Evolutionary conservation across 2,797 vertebrate species (phyloP).

Genomic region (Cephalopachus bancanus): DNA sequence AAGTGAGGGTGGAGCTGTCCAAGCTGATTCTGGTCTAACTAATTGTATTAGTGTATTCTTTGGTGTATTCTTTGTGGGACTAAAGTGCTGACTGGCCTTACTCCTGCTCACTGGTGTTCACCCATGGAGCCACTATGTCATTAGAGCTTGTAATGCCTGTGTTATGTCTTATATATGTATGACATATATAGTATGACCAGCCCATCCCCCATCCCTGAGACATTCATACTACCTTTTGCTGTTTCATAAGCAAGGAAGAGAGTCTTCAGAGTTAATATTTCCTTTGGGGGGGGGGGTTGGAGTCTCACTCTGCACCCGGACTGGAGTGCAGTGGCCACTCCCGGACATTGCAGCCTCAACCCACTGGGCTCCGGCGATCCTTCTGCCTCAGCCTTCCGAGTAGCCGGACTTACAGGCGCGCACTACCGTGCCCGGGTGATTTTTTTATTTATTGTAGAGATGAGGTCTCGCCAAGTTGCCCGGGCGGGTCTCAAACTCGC

Average conservation of each 20-base stretch:
- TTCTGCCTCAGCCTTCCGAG: too few species aligned
- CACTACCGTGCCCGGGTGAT: too few species aligned
- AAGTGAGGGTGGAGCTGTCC: background rate
- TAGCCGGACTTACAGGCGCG: too few species aligned
- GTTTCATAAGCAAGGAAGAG: constrained; percentile 25
- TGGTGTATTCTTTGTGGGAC: background rate
- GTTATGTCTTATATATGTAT: background rate
- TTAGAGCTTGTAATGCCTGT: background rate
- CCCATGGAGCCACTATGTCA: background rate
- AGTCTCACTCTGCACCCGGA: too few species aligned
- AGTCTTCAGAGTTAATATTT: constrained; percentile 6
- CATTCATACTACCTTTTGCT: background rate
- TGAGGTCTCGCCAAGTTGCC: too few species aligned
- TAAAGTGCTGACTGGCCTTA: background rate
- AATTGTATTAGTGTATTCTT: background rate
- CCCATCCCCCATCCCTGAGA: background rate
- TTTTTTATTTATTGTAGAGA: too few species aligned
- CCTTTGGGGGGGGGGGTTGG: background rate
- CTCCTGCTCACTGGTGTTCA: background rate
- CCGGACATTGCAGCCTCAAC: too few species aligned
- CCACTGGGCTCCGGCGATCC: too few species aligned
- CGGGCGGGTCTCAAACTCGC: too few species aligned
- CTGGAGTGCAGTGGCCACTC: too few species aligned
- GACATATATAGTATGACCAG: background rate
- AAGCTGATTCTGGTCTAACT: constrained; percentile 6